A percentile compares a stretch with the other conserved stretches of the same genome.
These are phyloP conservation scores for Brachyhypopomus occidentalis DNA, from an alignment of 2,113 vertebrate species.

Conservation along the genomic window DNA sequence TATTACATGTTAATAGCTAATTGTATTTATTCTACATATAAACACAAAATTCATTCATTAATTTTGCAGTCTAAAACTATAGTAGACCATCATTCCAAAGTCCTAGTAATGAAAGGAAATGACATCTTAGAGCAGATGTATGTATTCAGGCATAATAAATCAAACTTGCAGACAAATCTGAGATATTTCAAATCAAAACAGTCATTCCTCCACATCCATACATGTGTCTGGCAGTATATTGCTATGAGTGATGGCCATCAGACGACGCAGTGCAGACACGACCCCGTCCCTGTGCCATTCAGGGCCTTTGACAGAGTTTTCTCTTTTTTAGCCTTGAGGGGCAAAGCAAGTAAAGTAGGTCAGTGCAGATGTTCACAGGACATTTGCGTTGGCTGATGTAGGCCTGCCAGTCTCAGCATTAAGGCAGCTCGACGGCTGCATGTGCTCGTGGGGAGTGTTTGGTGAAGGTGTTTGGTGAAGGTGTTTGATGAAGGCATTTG, in stretches of 20 bases:
- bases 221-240: not conserved
- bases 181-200: not conserved
- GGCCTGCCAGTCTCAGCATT: not conserved
- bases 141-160: no score
- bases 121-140: no score
- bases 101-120: no score
- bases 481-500: constrained; percentile 23
- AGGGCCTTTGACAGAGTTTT: no score
- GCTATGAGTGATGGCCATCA: not conserved
- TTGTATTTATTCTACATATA: no score
- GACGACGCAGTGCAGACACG: not conserved
- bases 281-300: not conserved
- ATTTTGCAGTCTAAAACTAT: no score
- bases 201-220: not conserved
- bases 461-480: constrained; percentile 6
- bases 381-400: not conserved
- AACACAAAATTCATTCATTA: no score
- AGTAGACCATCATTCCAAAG: no score
- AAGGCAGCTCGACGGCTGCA: constrained; percentile 1
- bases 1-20: no score
- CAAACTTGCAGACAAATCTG: no score
- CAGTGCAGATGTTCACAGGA: not conserved
- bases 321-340: no score
- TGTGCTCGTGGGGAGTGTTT: not conserved
- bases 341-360: no score